phyloP scores from a whole-genome alignment of 2,888 invertebrate species.

The Agrenia bidenticulata region DNA sequence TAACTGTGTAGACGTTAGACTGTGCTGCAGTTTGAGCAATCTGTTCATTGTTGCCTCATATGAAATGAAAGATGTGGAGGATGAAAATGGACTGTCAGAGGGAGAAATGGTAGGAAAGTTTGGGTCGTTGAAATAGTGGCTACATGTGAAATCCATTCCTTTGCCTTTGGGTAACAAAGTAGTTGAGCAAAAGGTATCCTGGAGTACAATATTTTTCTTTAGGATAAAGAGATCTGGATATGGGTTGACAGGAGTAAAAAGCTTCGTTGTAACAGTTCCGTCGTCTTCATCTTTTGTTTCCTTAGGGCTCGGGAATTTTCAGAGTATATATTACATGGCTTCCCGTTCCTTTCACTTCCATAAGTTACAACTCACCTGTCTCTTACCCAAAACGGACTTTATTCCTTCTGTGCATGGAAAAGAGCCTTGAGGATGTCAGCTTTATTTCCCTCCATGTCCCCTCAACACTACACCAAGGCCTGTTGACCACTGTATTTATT shows the following conservation, averaged over 20 bases:
- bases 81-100: not conserved
- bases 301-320: conserved; percentile 2
- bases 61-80: not conserved
- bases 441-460: too few species aligned
- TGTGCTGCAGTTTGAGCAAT: too few species aligned
- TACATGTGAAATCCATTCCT: conserved; percentile 8
- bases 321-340: not conserved
- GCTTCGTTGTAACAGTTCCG: not conserved
- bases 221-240: not conserved
- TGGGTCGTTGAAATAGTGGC: not conserved
- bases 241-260: conserved; percentile 2
- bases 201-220: not conserved
- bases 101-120: not conserved
- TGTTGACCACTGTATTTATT: conserved; percentile 3
- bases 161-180: not conserved
- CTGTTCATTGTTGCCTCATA: too few species aligned
- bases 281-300: conserved; percentile 8
- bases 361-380: conserved; percentile 15
- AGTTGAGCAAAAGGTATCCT: not conserved
- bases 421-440: too few species aligned
- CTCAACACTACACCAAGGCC: not conserved
- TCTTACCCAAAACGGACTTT: conserved; percentile 3
- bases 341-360: conserved; percentile 3
- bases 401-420: not conserved
- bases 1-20: too few species aligned